A percentile compares a stretch with the other conserved stretches of the same genome.
These are phyloP conservation scores for Oophaga pumilio DNA, from an alignment of 2,113 vertebrate species.

Conservation along the genomic window DNA sequence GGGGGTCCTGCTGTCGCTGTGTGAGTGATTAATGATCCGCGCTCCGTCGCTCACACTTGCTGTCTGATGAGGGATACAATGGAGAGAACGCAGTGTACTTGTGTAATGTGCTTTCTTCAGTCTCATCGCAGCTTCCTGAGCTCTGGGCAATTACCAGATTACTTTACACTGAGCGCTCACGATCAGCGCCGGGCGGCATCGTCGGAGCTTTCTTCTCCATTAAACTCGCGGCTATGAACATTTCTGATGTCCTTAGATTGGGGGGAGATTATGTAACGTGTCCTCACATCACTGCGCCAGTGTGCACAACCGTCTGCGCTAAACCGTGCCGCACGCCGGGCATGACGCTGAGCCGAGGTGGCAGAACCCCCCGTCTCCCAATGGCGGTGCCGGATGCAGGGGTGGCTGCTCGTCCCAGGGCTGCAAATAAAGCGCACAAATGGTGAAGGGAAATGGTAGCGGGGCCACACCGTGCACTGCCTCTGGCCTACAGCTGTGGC, in stretches of 20 bases:
- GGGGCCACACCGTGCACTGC: too few species aligned
- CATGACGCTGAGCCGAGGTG: too few species aligned
- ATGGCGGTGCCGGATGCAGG: too few species aligned
- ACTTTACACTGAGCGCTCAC: not conserved
- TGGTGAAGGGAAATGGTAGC: too few species aligned
- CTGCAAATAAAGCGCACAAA: too few species aligned
- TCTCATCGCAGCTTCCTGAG: not conserved
- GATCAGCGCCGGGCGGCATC: not conserved
- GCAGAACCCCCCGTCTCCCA: too few species aligned
- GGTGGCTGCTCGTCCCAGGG: too few species aligned
- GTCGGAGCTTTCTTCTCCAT: not conserved
- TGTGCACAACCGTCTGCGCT: not conserved
- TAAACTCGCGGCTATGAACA: not conserved
- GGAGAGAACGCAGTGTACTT: not conserved
- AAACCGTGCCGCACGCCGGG: not conserved
- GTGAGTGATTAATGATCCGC: not conserved
- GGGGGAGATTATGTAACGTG: not conserved
- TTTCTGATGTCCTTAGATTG: not conserved
- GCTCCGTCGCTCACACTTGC: not conserved
- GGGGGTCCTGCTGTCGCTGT: not conserved
- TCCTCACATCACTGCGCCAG: not conserved
- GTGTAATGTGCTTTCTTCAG: conserved; percentile 5
- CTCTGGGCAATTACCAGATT: conserved; percentile 14
- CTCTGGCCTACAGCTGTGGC: too few species aligned
- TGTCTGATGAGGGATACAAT: not conserved